Conservation (phyloP, 1,140 invertebrate species). For the Eumeta japonica region DNA sequence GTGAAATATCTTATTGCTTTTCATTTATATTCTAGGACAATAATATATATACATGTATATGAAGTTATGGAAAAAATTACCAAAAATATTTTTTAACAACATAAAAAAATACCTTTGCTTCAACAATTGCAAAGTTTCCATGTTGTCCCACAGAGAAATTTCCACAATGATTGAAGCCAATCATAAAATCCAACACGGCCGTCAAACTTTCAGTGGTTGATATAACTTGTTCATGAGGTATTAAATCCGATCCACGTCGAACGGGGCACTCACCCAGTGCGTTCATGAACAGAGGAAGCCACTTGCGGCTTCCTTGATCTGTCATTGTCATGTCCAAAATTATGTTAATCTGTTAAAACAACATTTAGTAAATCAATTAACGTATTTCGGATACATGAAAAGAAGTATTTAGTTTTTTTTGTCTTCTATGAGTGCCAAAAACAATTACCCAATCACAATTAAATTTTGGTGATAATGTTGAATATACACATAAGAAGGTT, state of each 20-base stretch:
- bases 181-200: slow-evolving; percentile 55
- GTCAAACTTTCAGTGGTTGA: slow-evolving; percentile 73
- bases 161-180: slow-evolving; percentile 60
- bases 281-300: slow-evolving; percentile 72
- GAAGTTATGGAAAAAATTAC: not conserved
- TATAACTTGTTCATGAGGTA: slow-evolving; percentile 75
- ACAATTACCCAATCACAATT: too few relatives aligned
- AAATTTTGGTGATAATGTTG: too few relatives aligned
- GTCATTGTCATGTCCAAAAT: slow-evolving; percentile 73
- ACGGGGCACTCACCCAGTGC: slow-evolving; percentile 69
- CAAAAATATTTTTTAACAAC: too few relatives aligned
- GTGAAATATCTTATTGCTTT: not conserved
- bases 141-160: slow-evolving; percentile 36
- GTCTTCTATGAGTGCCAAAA: too few relatives aligned
- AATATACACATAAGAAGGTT: too few relatives aligned
- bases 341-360: slow-evolving; percentile 51
- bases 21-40: not conserved
- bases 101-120: slow-evolving; percentile 29
- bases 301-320: slow-evolving; percentile 61
- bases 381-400: too few relatives aligned
- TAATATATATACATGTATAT: not conserved
- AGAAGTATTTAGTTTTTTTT: too few relatives aligned
- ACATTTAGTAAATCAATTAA: too few relatives aligned
- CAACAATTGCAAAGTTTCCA: slow-evolving; percentile 32
- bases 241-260: slow-evolving; percentile 56